These are phyloP conservation scores for Microctonus brassicae DNA, from an alignment of 2,888 invertebrate species.

Conservation along the genomic window DNA sequence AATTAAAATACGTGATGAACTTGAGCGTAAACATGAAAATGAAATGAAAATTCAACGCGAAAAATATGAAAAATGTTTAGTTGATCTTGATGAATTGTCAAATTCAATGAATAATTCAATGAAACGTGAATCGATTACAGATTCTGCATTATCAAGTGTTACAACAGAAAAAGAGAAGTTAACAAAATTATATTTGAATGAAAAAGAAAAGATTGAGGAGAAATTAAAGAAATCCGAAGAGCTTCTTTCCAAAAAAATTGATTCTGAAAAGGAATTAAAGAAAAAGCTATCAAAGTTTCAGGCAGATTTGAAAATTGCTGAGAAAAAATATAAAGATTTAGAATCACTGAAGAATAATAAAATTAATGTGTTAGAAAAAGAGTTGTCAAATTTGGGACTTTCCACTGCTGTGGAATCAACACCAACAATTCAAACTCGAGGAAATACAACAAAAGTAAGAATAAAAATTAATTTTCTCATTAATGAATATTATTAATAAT, in stretches of 20 bases:
- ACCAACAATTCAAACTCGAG: not conserved
- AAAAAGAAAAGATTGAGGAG: slow-evolving; percentile 28
- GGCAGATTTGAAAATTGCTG: slow-evolving; percentile 16
- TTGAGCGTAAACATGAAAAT: slow-evolving; percentile 28
- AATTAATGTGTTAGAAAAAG: slow-evolving; percentile 35
- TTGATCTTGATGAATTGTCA: slow-evolving; percentile 35
- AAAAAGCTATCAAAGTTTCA: slow-evolving; percentile 27
- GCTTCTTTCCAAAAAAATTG: slow-evolving; percentile 31
- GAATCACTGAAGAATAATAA: slow-evolving; percentile 21
- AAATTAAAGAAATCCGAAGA: slow-evolving; percentile 38
- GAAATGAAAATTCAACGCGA: slow-evolving; percentile 28
- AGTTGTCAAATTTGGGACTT: slow-evolving; percentile 35
- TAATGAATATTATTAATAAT: not conserved
- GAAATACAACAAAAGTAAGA: not conserved
- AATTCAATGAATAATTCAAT: slow-evolving; percentile 4
- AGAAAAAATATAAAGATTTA: slow-evolving; percentile 31
- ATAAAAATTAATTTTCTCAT: not conserved
- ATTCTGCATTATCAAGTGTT: not conserved
- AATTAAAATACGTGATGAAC: slow-evolving; percentile 19
- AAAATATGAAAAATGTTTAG: slow-evolving; percentile 36
- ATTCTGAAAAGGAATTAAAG: slow-evolving; percentile 33
- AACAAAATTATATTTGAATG: slow-evolving; percentile 14
- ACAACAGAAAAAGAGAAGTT: slow-evolving; percentile 28
- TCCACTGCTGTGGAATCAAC: not conserved
- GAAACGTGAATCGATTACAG: slow-evolving; percentile 1